Percentiles rank a stretch among this genome's conserved stretches.
Evolutionary conservation across 2,113 vertebrate genomes (phyloP).

Genomic region (Suncus etruscus): DNA sequence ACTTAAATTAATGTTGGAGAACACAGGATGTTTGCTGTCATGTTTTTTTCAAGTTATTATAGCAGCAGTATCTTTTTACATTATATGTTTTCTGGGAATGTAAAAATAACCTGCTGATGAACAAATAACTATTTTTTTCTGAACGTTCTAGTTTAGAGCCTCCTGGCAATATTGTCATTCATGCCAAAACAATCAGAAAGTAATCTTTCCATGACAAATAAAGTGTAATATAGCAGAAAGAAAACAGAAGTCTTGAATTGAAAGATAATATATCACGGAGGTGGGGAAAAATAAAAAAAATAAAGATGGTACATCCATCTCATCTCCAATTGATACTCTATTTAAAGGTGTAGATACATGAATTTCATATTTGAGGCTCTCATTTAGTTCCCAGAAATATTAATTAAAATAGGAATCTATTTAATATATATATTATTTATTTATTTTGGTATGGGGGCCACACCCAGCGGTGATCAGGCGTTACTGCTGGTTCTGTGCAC

Average conservation of each 20-base stretch:
- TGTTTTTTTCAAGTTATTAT: slow-evolving; percentile 62
- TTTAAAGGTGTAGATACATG: slow-evolving; percentile 8
- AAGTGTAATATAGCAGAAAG: slow-evolving; percentile 63
- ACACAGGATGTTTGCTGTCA: slow-evolving; percentile 48
- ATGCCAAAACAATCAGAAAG: slow-evolving; percentile 68
- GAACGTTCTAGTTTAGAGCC: slow-evolving; percentile 77
- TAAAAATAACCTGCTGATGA: slow-evolving; percentile 83
- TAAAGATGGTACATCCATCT: slow-evolving; percentile 58
- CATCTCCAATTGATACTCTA: slow-evolving; percentile 44
- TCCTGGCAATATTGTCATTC: slow-evolving; percentile 75
- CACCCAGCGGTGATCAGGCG: too few species aligned
- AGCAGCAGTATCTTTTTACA: slow-evolving; percentile 72
- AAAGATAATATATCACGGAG: too few species aligned
- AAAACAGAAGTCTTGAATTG: slow-evolving; percentile 65
- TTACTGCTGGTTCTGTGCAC: too few species aligned
- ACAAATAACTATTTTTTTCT: slow-evolving; percentile 78
- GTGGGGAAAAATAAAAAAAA: too few species aligned
- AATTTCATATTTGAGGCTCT: too few species aligned
- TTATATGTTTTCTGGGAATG: slow-evolving; percentile 81
- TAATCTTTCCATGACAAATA: slow-evolving; percentile 77
- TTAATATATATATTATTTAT: too few species aligned
- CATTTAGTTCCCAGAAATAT: too few species aligned
- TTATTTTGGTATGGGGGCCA: too few species aligned
- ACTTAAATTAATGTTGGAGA: slow-evolving; percentile 64
- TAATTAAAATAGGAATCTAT: too few species aligned